phyloP scores from a whole-genome alignment of 2,113 vertebrate genomes.

The Bagarius yarrelli region DNA sequence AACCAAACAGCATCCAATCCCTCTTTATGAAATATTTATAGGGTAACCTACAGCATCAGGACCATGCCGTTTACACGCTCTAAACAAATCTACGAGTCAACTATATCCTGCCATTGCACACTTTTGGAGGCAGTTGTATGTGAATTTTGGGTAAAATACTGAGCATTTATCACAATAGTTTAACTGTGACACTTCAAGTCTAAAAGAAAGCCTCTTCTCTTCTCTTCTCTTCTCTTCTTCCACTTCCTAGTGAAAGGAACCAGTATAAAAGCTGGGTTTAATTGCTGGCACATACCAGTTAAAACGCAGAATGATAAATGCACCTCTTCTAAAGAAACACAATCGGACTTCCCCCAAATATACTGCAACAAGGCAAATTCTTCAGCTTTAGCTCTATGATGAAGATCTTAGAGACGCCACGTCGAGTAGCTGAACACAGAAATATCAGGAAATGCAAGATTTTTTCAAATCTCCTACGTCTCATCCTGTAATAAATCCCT shows the following conservation, averaged over 20 bases:
- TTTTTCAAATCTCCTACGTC: no score
- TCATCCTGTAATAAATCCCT: no score
- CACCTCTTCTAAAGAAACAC: neutral
- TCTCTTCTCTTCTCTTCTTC: no score
- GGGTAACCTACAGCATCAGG: neutral
- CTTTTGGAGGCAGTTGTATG: neutral
- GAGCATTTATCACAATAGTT: neutral
- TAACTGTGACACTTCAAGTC: no score
- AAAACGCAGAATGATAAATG: neutral
- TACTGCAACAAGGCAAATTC: no score
- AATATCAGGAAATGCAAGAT: no score
- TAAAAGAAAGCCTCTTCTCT: no score
- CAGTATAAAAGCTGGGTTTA: neutral
- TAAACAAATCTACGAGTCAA: neutral
- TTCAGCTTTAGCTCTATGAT: no score
- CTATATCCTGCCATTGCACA: neutral
- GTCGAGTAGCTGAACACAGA: no score
- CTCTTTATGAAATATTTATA: neutral
- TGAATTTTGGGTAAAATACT: neutral
- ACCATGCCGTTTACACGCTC: neutral
- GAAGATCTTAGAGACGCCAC: no score
- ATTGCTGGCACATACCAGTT: neutral
- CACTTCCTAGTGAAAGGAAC: neutral
- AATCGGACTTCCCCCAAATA: no score
- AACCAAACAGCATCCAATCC: conserved; percentile 32